Evolutionary conservation across 2,888 invertebrate genomes (phyloP), one percentile per base, ranked within the genome.

Genomic region (Aricia artaxerxes): DNA sequence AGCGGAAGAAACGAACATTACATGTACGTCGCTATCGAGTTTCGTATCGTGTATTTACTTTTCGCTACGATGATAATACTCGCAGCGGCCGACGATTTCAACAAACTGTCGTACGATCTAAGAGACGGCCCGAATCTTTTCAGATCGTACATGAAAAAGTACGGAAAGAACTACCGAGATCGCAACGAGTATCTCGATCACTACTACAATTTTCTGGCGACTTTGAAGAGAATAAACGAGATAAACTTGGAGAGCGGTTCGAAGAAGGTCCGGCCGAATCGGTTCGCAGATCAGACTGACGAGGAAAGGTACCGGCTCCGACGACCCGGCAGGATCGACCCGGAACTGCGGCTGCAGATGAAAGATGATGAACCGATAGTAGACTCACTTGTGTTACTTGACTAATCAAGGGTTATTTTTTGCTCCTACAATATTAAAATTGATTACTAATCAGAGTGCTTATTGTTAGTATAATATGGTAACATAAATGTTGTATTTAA

Each of bases 251-350:
- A 82, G 38, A 73, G 84, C 2, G 81, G 82, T 4, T 80, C 82
- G 2, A 78, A 81, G 4, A 89, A 88, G 84, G 87, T 92, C 60
- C 82, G 82, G 2, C 85, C 85, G 0, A 89, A 91, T 85, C 82
- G 86, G 75, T 86, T 85, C 77, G 91, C 91, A 1, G 92, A 92
- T 80, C 83, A 85, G 73, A 85, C 87, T 9, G 82, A 84, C 4
- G 82, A 82, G 2, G 89, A 89, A 60, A 85, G 80, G 35, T 53
- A 79, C 16, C 78, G 81, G 73, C 77, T 80, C 73, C 53, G 53
- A 40, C 53, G 79, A 7, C 81, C 82, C 7, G 11, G 79, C 4
- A 85, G 83, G 79, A 82, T 86, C 31, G 89, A 90, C 80, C 84
- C 82, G 4, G 88, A 90, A 44, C 82, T 89, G 5, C 80, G 78